Evolutionary conservation across 2,113 vertebrate species (phyloP), one percentile per base, ranked within the genome.

Genomic region (Hippopotamus amphibius): DNA sequence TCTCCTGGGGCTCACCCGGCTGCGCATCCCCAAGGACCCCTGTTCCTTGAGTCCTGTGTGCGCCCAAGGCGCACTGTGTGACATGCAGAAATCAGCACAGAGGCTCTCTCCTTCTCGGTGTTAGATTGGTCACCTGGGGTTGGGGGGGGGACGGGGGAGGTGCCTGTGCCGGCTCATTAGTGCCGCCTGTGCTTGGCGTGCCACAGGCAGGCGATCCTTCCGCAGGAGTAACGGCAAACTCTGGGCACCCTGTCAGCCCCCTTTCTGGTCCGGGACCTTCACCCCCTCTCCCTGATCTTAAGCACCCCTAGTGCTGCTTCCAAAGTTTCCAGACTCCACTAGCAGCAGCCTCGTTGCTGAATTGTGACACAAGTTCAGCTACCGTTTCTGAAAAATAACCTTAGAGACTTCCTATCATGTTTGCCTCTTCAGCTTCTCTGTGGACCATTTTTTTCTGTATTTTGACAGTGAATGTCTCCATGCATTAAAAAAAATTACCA

Each of bases 401-500:
- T 76, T 65, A 11, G 53, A 81, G 82, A 63, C 14, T 93, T 69
- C 6, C 16, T 53, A 55, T 87, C 26, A 30, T 30, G 26, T 74
- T 74, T 50, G 26, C 50, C 24, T 68, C 88, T 86, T 92, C 43
- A 14, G 22, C 17, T 83, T 66, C 24, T 46, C 81, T 57, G 30
- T 30, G 87, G 50, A 22, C 16, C 37, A 3, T 17, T 90, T 95
- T 90, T 87, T 82, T 30, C 77, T 63, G 46, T 68, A 63, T 95
- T 82, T 96, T 94, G 84, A 94, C 69, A n/a, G 63, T 65, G 80
- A 66, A 41, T 68, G 77, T 93, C 79, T 90, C 89, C 68, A 65
- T 33, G 46, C 21, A 3, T 85, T 93, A 37, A 37, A 86, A 89
- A 86, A 95, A 92, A 53, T 59, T 48, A 55, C 63, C 80, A 92